A percentile compares a stretch with the other conserved stretches of the same genome.
Evolutionary conservation across 2,888 invertebrate species (phyloP).

Genomic region (Baronia brevicornis): DNA sequence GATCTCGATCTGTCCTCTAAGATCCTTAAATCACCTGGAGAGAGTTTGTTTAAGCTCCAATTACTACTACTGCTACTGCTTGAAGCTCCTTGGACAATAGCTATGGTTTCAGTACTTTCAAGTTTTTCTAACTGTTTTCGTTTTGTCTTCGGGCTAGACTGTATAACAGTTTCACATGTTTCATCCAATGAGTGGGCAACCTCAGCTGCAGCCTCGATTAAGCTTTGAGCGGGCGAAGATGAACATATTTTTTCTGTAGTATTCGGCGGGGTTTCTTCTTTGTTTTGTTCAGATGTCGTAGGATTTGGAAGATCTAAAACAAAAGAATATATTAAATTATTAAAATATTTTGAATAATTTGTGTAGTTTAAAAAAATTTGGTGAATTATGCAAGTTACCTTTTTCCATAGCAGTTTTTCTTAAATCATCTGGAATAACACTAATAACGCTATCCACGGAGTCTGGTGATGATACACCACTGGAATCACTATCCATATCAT

Average conservation of each 20-base stretch:
- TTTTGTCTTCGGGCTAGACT: slow-evolving; percentile 75
- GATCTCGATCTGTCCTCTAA: slow-evolving; percentile 66
- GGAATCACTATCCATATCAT: slow-evolving; percentile 92
- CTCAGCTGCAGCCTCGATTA: slow-evolving; percentile 80
- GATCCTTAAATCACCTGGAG: slow-evolving; percentile 66
- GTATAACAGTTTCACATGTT: slow-evolving; percentile 80
- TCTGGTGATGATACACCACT: slow-evolving; percentile 92
- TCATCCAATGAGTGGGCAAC: slow-evolving; percentile 80
- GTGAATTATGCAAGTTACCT: slow-evolving; percentile 38
- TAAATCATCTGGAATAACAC: slow-evolving; percentile 80
- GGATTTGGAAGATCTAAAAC: slow-evolving; percentile 39
- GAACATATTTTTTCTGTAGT: slow-evolving; percentile 40
- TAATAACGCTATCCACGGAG: slow-evolving; percentile 90
- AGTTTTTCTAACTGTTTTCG: slow-evolving; percentile 67
- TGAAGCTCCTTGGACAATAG: slow-evolving; percentile 64
- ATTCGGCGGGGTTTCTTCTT: slow-evolving; percentile 30
- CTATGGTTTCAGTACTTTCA: slow-evolving; percentile 63
- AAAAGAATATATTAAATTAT: slow-evolving; percentile 2
- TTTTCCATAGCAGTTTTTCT: slow-evolving; percentile 60
- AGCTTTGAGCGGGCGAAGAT: slow-evolving; percentile 53
- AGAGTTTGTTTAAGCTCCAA: slow-evolving; percentile 70
- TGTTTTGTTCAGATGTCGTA: slow-evolving; percentile 31
- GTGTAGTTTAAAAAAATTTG: no score
- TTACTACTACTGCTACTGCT: slow-evolving; percentile 72
- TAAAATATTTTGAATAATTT: not conserved